Evolutionary conservation across 2,888 invertebrate genomes (phyloP), one percentile per base, ranked within the genome.

Genomic region (Chaitophorus viminalis): DNA sequence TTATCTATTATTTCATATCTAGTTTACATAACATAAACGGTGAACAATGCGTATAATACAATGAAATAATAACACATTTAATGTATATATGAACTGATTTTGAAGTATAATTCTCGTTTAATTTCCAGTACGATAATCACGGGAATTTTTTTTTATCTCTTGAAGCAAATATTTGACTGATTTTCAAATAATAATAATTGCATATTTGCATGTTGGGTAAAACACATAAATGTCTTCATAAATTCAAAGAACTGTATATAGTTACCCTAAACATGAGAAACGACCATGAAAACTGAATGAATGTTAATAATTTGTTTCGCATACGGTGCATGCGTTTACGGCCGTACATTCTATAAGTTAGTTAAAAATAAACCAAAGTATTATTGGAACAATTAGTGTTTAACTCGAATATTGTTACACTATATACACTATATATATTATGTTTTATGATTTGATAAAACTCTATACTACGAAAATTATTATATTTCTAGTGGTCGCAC

Each of bases 141-240:
- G 8, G 21, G 33, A 68, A 68, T 68, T 68, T 4, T 33, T n/a
- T 31, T 79, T 60, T 60, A 79, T 79, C 81, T 68, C 81, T 82
- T 46, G 25, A 70, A 46, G 39, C 68, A 81, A 46, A 68, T 81
- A 81, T 68, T 81, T 68, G 81, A 82, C 46, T 82, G 68, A 82
- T 81, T 70, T 70, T 46, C 39, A 70, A 46, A 65, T 29, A 46
- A 39, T 29, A 25, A 31, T 60, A 60, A 3, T 65, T 65, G 79
- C 60, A 65, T 36, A 79, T 65, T 79, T 36, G 60, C n/a, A 65
- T 36, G 60, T 79, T 3, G 60, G 79, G 60, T 60, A 60, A 65
- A 79, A 79, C 60, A 65, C 60, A 60, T 78, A 14, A 60, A 78
- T 78, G 60, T 78, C n/a, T 79, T 79, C 79, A 60, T 65, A 36